Evolutionary conservation across 2,888 invertebrate genomes (phyloP), one percentile per base, ranked within the genome.

Genomic region (Phlogophora meticulosa): DNA sequence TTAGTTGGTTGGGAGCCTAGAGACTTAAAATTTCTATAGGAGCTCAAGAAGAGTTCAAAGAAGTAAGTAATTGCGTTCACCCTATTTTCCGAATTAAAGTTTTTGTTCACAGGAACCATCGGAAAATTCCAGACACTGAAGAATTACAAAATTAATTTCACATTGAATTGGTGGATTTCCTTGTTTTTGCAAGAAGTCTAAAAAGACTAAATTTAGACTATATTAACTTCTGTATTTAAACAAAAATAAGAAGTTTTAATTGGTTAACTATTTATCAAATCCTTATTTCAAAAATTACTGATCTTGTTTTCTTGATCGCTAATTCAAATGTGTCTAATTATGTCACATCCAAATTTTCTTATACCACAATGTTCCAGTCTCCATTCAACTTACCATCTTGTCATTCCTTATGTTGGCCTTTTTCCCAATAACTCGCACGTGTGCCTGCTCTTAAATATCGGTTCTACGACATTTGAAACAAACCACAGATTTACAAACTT

Each of bases 11-110:
- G 82, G 93, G 90, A 87, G 95, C 93, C 90, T 95, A 95, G 91
- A 93, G 91, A 88, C 87, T 88, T 93, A 95, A 90, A 88, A 95
- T 95, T 95, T 94, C 95, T 89, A 84, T 92, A 91, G 93, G 94
- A 90, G 90, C 94, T 94, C 94, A 88, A 88, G 93, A 93, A 91
- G 95, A 95, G 94, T 94, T 94, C 93, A 91, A 94, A 85, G 72
- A 95, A 94, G 95, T 95, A 91, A 95, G 95, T 95, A 91, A 87
- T 85, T 59, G 78, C 85, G 88, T 88, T 89, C 87, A 76, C 82
- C 73, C 76, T 74, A 76, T 53, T 76, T 66, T 64, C 73, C 52
- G 58, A 75, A 65, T 75, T 80, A 78, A 69, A 48, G 78, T 87
- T 82, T 93, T 77, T 93, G 92, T 94, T 92, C 85, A 63, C 95